Evolutionary conservation across 1,140 invertebrate species (phyloP), one percentile per base, ranked within the genome.

Genomic region (Gryllus bimaculatus): DNA sequence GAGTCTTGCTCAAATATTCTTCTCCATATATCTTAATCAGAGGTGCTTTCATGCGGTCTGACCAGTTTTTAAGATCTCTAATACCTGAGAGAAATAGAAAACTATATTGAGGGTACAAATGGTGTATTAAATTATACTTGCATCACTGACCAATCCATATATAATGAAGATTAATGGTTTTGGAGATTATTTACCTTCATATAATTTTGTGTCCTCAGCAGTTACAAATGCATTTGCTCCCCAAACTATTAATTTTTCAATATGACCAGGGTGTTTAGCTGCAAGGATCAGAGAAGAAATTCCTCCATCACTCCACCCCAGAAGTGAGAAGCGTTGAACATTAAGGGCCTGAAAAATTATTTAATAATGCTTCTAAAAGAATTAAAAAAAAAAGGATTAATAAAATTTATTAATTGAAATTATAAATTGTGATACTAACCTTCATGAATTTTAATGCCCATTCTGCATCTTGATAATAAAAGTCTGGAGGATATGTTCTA

Each of bases 271-370:
- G 84, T 92, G 90, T 66, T 89, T 90, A 0, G 91, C 91, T 13
- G 94, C 93, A 8, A 94, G 81, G 7, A 96, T 91, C 74, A 96
- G 86, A 8, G 89, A 91, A 8, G 92, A 91, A 66, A 93, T 95
- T 6, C 93, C 95, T 74, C 95, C 96, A 86, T 96, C 95, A 86
- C 93, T 95, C 94, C 95, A 97, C 0, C 96, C 95, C 47, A 96
- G 80, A 0, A 96, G 81, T 0, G 94, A 95, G 87, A 91, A 96
- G 82, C 91, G 91, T 0, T 87, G 82, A 66, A 91, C 87, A n/a
- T 90, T 88, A 21, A 96, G 83, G 54, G 85, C 85, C 87, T 92
- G 81, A 2, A 54, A 3, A 39, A 77, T 20, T 48, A 76, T 7
- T 12, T 79, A n/a, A 75, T 48, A 49, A 21, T 2, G 26, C 26